Evolutionary conservation across 2,113 vertebrate genomes (phyloP).

Genomic region (Zosterops lateralis): DNA sequence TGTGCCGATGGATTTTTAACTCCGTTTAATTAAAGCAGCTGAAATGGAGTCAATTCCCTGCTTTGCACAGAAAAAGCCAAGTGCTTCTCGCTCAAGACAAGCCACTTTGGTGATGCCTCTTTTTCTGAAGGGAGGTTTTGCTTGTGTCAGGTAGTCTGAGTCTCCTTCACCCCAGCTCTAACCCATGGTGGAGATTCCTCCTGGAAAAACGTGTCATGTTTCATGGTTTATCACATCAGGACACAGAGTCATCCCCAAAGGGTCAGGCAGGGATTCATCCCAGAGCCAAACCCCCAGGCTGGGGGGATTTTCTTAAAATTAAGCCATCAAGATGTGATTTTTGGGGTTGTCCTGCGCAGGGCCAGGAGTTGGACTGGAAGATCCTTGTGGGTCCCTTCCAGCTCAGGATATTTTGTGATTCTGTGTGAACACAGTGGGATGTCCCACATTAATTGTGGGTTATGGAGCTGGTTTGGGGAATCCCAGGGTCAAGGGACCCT

Average conservation of each 20-base stretch:
- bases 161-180: not conserved
- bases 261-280: not conserved
- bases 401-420: not conserved
- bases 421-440: too few species aligned
- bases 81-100: not conserved
- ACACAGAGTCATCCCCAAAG: fast-evolving
- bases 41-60: not conserved
- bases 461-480: not conserved
- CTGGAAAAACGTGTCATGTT: fast-evolving
- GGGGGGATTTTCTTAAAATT: not conserved
- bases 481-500: fast-evolving
- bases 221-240: not conserved
- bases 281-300: not conserved
- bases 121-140: not conserved
- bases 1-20: conserved; percentile 28
- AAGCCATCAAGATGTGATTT: not conserved
- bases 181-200: fast-evolving
- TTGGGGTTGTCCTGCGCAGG: not conserved
- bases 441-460: not conserved
- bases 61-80: not conserved
- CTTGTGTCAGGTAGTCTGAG: not conserved
- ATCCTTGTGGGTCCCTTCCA: not conserved
- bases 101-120: not conserved
- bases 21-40: conserved; percentile 40
- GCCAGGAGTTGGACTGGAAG: fast-evolving